Percentiles rank a stretch among this genome's conserved stretches.
Conservation (phyloP, 2,888 invertebrate species). For the Meandrusa payeni region DNA sequence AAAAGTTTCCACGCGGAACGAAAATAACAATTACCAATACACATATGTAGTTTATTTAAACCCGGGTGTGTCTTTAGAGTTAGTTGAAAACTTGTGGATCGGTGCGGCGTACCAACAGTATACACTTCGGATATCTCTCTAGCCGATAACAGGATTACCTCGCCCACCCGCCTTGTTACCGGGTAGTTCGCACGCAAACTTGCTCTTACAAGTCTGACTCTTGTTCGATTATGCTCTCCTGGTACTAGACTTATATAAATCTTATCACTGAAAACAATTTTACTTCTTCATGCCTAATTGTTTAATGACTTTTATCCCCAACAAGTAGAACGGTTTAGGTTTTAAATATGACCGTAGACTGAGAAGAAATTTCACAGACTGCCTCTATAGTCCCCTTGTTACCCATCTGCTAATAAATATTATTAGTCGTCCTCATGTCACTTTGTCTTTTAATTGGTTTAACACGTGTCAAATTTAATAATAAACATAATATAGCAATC, state of each 20-base stretch:
- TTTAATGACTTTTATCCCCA: too few relatives aligned
- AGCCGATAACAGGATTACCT: slow-evolving; percentile 70
- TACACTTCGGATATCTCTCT: slow-evolving; percentile 49
- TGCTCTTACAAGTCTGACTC: slow-evolving; percentile 49
- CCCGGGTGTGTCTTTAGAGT: slow-evolving; percentile 42
- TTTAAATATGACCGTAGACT: too few relatives aligned
- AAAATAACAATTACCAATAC: slow-evolving; percentile 17
- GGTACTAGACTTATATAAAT: slow-evolving; percentile 37
- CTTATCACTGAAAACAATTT: too few relatives aligned
- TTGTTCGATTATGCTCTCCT: slow-evolving; percentile 47
- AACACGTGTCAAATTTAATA: too few relatives aligned
- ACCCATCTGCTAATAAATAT: too few relatives aligned
- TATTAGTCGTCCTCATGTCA: too few relatives aligned
- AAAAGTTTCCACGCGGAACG: slow-evolving; percentile 28
- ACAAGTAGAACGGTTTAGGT: too few relatives aligned
- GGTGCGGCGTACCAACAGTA: slow-evolving; percentile 31
- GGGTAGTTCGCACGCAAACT: slow-evolving; percentile 69
- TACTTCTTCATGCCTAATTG: too few relatives aligned
- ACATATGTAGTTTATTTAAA: slow-evolving; percentile 29
- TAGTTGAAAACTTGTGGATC: slow-evolving; percentile 48
- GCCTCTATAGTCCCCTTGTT: too few relatives aligned
- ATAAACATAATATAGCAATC: too few relatives aligned
- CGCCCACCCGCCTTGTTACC: slow-evolving; percentile 56
- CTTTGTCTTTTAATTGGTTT: too few relatives aligned
- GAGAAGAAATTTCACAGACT: too few relatives aligned